Base-by-base conservation (phyloP, 2,113 vertebrate genomes). In the Oxyura jamaicensis region DNA sequence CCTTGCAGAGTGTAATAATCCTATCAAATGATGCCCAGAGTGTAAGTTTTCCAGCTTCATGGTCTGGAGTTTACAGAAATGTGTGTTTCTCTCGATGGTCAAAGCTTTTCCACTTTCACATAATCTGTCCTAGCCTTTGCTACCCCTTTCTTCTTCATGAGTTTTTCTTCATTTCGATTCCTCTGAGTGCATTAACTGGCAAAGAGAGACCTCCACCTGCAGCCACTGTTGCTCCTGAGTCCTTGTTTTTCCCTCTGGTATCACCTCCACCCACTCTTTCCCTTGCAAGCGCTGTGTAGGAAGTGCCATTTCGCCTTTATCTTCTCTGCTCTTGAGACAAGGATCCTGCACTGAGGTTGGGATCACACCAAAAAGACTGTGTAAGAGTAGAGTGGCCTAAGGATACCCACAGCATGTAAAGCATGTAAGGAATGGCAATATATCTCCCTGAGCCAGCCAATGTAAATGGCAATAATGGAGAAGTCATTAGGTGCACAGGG, bases 361-460 rank as follows among this genome's bases (percentile, higher is more conserved):
- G 69, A 53, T 62, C 33, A 58, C 41, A 63, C 73, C 41, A 42
- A 55, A 72, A 66, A 81, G 59, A 36, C 67, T 67, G 41, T 41
- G 39, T 88, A 60, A 48, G 5, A 19, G 26, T n/a, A 3, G 2
- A 25, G 59, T 48, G 56, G 65, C 89, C 81, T 63, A 12, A 60
- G 74, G 83, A 31, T 35, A 65, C 29, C 5, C 0, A 2, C 6
- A n/a, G 42, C 46, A 48, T 13, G 53, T 56, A 79, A 92, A 8
- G 26, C 65, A 92, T 92, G 62, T 39, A 71, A 86, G 83, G 74
- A 95, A 91, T n/a, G 65, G 26, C 58, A 78, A 31, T 53, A 48
- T 28, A 9, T 84, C 86, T 94, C 82, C 86, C 86, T 82, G 48
- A 93, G 66, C 42, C 26, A 65, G 21, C 6, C 48, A 3, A 5